These are phyloP conservation scores for Fistularia tabacaria DNA, from an alignment of 2,797 vertebrate genomes.

Conservation along the genomic window DNA sequence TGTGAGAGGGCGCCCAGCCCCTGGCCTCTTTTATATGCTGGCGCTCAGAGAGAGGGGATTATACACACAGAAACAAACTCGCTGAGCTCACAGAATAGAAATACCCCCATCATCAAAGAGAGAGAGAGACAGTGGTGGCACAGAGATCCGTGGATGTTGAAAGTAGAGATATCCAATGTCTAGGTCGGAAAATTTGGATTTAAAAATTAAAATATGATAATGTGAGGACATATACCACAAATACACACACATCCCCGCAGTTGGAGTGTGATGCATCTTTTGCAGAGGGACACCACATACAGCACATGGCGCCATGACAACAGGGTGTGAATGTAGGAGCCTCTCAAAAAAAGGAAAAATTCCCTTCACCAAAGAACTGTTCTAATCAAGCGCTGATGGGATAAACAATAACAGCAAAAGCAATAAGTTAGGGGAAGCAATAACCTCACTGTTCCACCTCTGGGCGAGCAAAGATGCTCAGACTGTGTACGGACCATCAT, in stretches of 20 bases:
- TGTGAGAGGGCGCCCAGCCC: conserved; percentile 47
- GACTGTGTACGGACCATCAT: conserved; percentile 33
- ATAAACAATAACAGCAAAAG: conserved; percentile 52
- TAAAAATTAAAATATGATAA: too few species aligned
- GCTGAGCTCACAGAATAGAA: conserved; percentile 83
- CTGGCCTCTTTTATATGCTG: conserved; percentile 72
- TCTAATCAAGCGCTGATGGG: conserved; percentile 27
- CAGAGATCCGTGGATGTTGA: too few species aligned
- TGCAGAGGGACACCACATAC: too few species aligned
- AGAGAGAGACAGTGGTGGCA: conserved; percentile 24
- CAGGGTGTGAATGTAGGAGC: too few species aligned
- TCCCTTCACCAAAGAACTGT: conserved; percentile 2
- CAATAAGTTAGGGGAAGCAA: conserved; percentile 64
- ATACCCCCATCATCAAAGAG: conserved; percentile 79
- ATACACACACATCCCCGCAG: too few species aligned
- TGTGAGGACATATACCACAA: too few species aligned
- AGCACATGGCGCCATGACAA: too few species aligned
- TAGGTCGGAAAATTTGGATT: too few species aligned
- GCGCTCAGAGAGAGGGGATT: conserved; percentile 68
- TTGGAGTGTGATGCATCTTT: too few species aligned
- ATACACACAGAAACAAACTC: conserved; percentile 72
- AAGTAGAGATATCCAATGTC: too few species aligned
- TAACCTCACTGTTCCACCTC: conserved; percentile 39
- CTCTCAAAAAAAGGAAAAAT: neutral
- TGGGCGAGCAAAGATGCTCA: conserved; percentile 22